These are phyloP conservation scores for Paralvinella palmiformis DNA, from an alignment of 1,140 invertebrate genomes.

Conservation along the genomic window DNA sequence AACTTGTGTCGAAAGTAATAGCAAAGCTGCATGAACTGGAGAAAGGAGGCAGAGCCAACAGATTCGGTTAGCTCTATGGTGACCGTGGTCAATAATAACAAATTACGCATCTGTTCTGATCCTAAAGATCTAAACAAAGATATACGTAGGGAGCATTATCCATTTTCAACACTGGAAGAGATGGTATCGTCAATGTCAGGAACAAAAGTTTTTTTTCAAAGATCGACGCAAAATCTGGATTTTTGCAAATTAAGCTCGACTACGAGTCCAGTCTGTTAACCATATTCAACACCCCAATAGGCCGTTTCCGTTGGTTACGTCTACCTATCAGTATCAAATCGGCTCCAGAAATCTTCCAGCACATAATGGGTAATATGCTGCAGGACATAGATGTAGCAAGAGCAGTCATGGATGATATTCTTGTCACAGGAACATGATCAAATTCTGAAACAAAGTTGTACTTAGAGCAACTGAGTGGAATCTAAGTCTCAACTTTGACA, in stretches of 20 bases:
- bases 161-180: neutral
- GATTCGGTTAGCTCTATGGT: slow-evolving; percentile 15
- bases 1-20: neutral
- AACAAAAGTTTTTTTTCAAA: slow-evolving; percentile 1
- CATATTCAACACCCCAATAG: slow-evolving; percentile 19
- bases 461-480: slow-evolving; percentile 1
- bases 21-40: slow-evolving; percentile 14
- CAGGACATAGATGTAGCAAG: neutral
- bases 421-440: neutral
- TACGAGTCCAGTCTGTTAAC: slow-evolving; percentile 13
- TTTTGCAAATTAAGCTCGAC: slow-evolving; percentile 7
- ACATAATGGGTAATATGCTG: no score
- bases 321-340: neutral
- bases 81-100: slow-evolving; percentile 19
- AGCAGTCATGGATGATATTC: slow-evolving; percentile 15
- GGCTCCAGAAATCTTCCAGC: neutral
- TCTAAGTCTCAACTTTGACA: neutral
- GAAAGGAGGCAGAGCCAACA: neutral
- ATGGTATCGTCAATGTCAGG: no score
- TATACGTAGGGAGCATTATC: slow-evolving; percentile 20
- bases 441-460: neutral
- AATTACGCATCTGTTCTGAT: slow-evolving; percentile 19
- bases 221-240: slow-evolving; percentile 6
- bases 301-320: neutral
- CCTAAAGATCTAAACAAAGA: slow-evolving; percentile 28